Evolutionary conservation across 2,888 invertebrate genomes (phyloP), one percentile per base, ranked within the genome.

Genomic region (Phragmatobia fuliginosa): DNA sequence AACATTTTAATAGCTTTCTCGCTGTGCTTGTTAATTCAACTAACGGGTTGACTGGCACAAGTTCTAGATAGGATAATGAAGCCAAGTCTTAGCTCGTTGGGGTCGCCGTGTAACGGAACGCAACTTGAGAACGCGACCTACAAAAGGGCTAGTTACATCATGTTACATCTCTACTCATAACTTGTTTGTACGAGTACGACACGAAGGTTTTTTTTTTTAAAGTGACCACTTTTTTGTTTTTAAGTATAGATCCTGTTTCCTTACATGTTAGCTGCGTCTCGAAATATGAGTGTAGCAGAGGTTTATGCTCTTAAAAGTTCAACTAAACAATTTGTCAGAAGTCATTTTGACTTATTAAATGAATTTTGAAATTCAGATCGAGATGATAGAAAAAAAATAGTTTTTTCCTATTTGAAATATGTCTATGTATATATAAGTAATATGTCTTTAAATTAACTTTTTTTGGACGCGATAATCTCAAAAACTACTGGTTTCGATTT

Each of bases 81-180:
- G 36, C 41, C 4, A 59, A 66, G 58, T 66, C 58, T 66, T 38
- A n/a, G 41, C 66, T 58, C n/a, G 41, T 21, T 59, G 58, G 56
- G 58, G 58, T 66, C 58, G 66, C 2, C 38, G 66, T 56, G 52
- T 71, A 71, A 71, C 71, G 71, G 71, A 56, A 64, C 67, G 45
- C 45, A 10, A 60, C 62, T 41, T 32, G 62, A 58, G 56, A n/a
- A 56, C 33, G 41, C 45, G 71, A 68, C 71, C 71, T 71, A 71
- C 45, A 61, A 68, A 60, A 71, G 71, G 71, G 71, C 67, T 71
- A n/a, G 64, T 71, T 71, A 67, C 71, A 71, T 67, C 61, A 71
- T 36, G 36, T 64, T 71, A 60, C 67, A 67, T 64, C 64, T 67
- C 38, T 33, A n/a, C 41, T 36, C 49, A 33, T 60, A 67, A 64